Conservation (phyloP, 2,888 invertebrate genomes). For the Rhogogaster chlorosoma region DNA sequence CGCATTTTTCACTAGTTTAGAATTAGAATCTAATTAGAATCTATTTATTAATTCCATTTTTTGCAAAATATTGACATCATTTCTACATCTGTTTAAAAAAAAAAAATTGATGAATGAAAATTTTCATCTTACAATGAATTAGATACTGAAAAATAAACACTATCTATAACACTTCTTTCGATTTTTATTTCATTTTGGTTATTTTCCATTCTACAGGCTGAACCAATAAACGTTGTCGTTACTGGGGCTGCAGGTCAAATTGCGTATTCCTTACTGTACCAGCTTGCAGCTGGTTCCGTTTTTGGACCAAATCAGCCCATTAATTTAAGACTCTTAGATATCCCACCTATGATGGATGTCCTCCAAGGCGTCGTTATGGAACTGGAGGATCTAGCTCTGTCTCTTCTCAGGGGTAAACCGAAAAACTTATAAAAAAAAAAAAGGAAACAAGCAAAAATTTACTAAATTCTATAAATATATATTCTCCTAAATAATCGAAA, state of each 20-base stretch:
- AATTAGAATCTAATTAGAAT: background rate
- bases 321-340: conserved; percentile 94
- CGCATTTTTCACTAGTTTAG: background rate
- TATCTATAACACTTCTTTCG: background rate
- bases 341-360: conserved; percentile 97
- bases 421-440: background rate
- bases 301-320: conserved; percentile 95
- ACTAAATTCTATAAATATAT: no score
- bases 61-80: background rate
- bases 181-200: conserved; percentile 66
- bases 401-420: conserved; percentile 85
- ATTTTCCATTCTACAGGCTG: conserved; percentile 79
- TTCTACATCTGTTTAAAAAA: background rate
- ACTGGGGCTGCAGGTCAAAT: conserved; percentile 99
- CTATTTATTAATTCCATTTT: background rate
- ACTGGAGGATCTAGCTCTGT: conserved; percentile 96
- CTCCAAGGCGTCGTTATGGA: conserved; percentile 99
- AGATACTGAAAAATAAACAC: no score
- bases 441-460: no score
- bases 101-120: background rate
- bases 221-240: conserved; percentile 95
- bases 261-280: conserved; percentile 96
- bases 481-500: background rate
- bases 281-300: conserved; percentile 96
- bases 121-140: no score